Percentiles rank a stretch among this genome's conserved stretches.
Conservation (phyloP, 2,797 vertebrate genomes). For the Phataginus tetradactyla region DNA sequence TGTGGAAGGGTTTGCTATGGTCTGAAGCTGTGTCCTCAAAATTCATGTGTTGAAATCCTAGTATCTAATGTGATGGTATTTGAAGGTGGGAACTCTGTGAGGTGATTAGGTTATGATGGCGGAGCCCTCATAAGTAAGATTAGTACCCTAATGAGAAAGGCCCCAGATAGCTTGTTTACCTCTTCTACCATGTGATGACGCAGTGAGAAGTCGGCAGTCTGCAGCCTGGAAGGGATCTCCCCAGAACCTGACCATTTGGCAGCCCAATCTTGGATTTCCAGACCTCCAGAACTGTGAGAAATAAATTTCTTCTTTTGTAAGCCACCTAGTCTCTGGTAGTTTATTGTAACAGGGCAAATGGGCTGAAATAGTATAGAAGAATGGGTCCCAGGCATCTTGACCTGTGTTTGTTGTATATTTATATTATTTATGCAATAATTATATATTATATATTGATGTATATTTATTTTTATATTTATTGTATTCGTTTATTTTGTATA, state of each 20-base stretch:
- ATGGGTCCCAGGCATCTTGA: neutral
- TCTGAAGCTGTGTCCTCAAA: neutral
- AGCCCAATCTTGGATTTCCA: neutral
- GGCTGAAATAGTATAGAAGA: neutral
- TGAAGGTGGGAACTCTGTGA: neutral
- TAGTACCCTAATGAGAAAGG: neutral
- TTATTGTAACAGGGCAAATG: neutral
- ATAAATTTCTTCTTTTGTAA: neutral
- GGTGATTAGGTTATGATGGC: neutral
- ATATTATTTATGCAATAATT: neutral
- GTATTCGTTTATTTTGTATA: neutral
- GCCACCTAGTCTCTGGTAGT: neutral
- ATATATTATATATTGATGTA: no score
- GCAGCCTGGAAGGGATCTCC: neutral
- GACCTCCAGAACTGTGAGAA: neutral
- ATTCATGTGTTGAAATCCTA: neutral
- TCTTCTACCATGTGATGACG: neutral
- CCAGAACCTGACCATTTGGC: neutral
- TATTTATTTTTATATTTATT: neutral
- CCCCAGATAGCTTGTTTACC: neutral
- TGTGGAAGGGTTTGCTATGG: neutral
- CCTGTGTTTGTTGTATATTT: neutral
- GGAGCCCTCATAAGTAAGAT: neutral
- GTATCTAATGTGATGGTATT: neutral
- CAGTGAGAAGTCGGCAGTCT: neutral